Base-by-base conservation (phyloP, 2,888 invertebrate species). In the Andrena bicolor region DNA sequence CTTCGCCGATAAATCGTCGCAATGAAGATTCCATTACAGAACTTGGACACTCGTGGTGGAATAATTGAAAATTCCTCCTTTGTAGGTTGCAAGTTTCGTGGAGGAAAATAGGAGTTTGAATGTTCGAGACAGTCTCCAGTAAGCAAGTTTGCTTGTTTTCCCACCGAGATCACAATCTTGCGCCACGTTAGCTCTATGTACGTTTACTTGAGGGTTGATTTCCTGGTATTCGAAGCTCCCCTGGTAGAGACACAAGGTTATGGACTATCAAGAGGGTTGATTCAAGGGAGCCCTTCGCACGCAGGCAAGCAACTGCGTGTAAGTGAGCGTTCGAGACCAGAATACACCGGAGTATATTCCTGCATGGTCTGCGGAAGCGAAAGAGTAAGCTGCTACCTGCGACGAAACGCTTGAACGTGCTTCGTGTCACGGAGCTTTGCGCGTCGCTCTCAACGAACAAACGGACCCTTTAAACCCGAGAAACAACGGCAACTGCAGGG, bases 401-500 rank as follows among this genome's bases (percentile, higher is more conserved):
- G 26, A 51, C 58, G 58, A 23, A 58, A 66, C 20, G 8, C 16
- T n/a, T n/a, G 41, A 66, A 26, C 32, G 32, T 4, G 61, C 56
- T 48, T 51, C 28, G 41, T 20, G 78, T 78, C 60, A 26, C 28
- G 49, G 30, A 60, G 66, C 70, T 51, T 74, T 79, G n/a, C 28
- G 65, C 60, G 78, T 78, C 74, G 51, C 66, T 74, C 51, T 53
- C 70, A 23, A 74, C 53, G 53, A 41, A 32, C 65, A 53, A 65
- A 58, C 69, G 51, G 35, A 56, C 28, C 69, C 66, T 70, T 81
- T 66, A 82, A 79, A 78, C 75, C 79, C 74, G 28, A 23, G 65
- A 41, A 79, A 74, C 82, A 75, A 51, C 13, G 30, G 68, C 30
- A 3, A 60, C 48, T 7, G 5, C n/a, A 28, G 13, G 76, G 75